These are phyloP conservation scores for Ondatra zibethicus DNA, from an alignment of 2,113 vertebrate genomes.

Conservation along the genomic window DNA sequence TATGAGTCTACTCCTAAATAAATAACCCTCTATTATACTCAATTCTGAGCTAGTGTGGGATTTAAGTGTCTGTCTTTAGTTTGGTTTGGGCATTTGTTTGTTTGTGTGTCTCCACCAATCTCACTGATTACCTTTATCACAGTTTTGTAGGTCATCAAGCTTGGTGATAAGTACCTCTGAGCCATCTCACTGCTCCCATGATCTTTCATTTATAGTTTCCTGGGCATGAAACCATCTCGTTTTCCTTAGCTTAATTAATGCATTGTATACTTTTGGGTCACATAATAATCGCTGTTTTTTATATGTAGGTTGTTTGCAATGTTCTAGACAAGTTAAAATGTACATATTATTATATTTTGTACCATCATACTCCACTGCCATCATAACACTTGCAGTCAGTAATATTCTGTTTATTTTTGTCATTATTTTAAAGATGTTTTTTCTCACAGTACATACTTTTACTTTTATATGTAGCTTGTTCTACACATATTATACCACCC, in stretches of 20 bases:
- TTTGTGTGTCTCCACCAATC: neutral
- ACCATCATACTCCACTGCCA: neutral
- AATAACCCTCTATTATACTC: too few species aligned
- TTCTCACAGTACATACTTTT: neutral
- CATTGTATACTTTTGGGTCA: neutral
- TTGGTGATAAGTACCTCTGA: neutral
- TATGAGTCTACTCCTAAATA: too few species aligned
- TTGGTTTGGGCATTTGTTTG: neutral
- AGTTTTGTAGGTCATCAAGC: neutral
- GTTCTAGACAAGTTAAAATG: neutral
- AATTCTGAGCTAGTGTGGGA: too few species aligned
- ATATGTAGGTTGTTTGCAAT: neutral
- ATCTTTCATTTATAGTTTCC: neutral
- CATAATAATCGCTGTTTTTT: neutral
- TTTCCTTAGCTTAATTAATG: neutral
- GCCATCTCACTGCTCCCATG: neutral
- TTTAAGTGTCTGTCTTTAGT: too few species aligned
- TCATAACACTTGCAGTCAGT: neutral
- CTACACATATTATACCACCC: neutral
- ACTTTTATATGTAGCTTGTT: neutral
- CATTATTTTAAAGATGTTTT: conserved; percentile 13
- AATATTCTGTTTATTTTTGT: neutral
- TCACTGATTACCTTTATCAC: neutral
- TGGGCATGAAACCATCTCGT: neutral
- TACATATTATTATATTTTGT: neutral